These are phyloP conservation scores for Champsocephalus esox DNA, from an alignment of 2,797 vertebrate species.

Conservation along the genomic window DNA sequence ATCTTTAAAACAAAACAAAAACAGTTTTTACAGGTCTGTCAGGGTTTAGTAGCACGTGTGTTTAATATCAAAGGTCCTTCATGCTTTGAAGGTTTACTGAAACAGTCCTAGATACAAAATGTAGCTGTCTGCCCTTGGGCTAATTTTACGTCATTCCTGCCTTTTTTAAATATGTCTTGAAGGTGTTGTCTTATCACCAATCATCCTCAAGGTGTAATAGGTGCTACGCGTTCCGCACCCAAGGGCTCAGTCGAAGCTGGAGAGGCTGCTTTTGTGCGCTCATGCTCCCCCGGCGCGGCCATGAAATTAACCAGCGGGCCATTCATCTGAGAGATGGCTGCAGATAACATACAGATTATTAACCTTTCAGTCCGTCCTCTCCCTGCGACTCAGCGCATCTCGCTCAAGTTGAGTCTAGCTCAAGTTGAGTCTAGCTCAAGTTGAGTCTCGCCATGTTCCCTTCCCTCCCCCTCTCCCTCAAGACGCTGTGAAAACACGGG, in stretches of 20 bases:
- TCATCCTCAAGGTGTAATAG: slow-evolving; percentile 58
- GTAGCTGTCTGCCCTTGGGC: slow-evolving; percentile 17
- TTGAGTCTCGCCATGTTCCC: slow-evolving; percentile 45
- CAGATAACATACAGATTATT: slow-evolving; percentile 61
- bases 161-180: slow-evolving; percentile 34
- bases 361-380: slow-evolving; percentile 48
- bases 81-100: slow-evolving; percentile 20
- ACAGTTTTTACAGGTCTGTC: background rate
- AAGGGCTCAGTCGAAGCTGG: slow-evolving; percentile 56
- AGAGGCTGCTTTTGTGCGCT: slow-evolving; percentile 34
- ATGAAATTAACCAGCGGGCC: slow-evolving; percentile 51
- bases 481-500: slow-evolving; percentile 62
- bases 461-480: slow-evolving; percentile 25
- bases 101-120: slow-evolving; percentile 2
- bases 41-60: slow-evolving; percentile 22
- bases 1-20: too few relatives aligned
- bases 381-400: slow-evolving; percentile 1
- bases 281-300: slow-evolving; percentile 35
- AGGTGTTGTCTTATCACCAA: slow-evolving; percentile 45
- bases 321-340: slow-evolving; percentile 51
- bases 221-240: slow-evolving; percentile 59
- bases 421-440: slow-evolving; percentile 57
- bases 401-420: slow-evolving; percentile 55
- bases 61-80: slow-evolving; percentile 25
- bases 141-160: slow-evolving; percentile 7